Evolutionary conservation across 2,113 vertebrate genomes (phyloP).

Genomic region (Empidonax traillii): DNA sequence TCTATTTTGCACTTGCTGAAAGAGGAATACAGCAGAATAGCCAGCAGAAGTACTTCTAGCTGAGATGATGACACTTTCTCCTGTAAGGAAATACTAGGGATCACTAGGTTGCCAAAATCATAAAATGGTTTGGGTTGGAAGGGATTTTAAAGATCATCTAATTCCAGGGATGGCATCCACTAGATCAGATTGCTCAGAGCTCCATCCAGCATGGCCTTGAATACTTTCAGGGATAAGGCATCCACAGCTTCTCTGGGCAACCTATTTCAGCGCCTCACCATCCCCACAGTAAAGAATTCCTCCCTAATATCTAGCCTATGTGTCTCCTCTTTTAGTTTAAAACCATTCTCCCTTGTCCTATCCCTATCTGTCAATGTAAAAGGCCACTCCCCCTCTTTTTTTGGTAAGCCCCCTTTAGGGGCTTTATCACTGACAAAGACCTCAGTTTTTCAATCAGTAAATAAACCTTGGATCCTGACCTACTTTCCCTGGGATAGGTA

Average conservation of each 20-base stretch:
- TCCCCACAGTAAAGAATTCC: not conserved
- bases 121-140: not conserved
- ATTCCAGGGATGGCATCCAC: not conserved
- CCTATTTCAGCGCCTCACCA: not conserved
- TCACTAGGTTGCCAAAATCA: not conserved
- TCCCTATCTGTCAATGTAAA: not conserved
- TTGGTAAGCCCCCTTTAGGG: not conserved
- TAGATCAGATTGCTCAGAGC: not conserved
- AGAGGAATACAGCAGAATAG: not conserved
- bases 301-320: not conserved
- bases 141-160: not conserved
- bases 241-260: not conserved
- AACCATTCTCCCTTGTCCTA: not conserved
- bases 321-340: not conserved
- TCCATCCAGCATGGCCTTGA: not conserved
- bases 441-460: not conserved
- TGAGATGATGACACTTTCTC: not conserved
- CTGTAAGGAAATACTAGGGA: not conserved
- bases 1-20: not conserved
- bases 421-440: not conserved
- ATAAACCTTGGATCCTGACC: not conserved
- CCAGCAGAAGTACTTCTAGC: not conserved
- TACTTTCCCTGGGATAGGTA: not conserved
- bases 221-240: not conserved
- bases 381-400: not conserved